Base-by-base conservation (phyloP, 2,797 vertebrate species). In the Spinus pinus region DNA sequence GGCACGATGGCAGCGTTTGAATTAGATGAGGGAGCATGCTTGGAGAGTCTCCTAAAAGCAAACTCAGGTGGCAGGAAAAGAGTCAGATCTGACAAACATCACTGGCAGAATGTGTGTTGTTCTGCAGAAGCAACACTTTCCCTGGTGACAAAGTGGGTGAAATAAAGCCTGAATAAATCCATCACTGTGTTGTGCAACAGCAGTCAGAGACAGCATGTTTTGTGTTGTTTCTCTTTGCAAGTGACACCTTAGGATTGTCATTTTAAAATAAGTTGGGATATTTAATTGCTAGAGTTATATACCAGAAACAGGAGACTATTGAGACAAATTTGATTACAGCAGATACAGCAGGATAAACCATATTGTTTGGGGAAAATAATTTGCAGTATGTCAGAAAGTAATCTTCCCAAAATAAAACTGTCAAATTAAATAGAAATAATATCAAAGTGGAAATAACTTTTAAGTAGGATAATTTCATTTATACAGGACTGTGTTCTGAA, bases 381-480 rank as follows among this genome's bases (percentile, higher is more conserved):
- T 53, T 80, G 56, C 62, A 17, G 10, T 50, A 6, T 83, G 62
- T 90, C 77, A 82, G 64, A 83, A 77, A 49, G 58, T 56, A 88
- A 58, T 78, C 69, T 91, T 78, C 49, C 35, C 58, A 61, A 90
- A 88, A 75, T 89, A 70, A 92, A 94, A 67, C 62, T 86, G 80
- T 92, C 64, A 67, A 56, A 82, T 91, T 86, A 75, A 81, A 56
- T 79, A 83, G 50, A 73, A 85, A 56, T 86, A 78, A 49, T 91
- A 80, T 54, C 54, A 17, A 81, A 67, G 41, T 84, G 53, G 62
- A 91, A 91, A 73, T 90, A 92, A 95, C 71, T 95, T 95, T 66
- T 94, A 93, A 90, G 81, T 81, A 73, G 67, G 44, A 53, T 86
- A 78, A 94, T 91, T 84, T 80, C 37, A 35, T 92, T 90, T 94